phyloP scores from a whole-genome alignment of 2,113 vertebrate genomes.

The Gallinago paraguaiae region DNA sequence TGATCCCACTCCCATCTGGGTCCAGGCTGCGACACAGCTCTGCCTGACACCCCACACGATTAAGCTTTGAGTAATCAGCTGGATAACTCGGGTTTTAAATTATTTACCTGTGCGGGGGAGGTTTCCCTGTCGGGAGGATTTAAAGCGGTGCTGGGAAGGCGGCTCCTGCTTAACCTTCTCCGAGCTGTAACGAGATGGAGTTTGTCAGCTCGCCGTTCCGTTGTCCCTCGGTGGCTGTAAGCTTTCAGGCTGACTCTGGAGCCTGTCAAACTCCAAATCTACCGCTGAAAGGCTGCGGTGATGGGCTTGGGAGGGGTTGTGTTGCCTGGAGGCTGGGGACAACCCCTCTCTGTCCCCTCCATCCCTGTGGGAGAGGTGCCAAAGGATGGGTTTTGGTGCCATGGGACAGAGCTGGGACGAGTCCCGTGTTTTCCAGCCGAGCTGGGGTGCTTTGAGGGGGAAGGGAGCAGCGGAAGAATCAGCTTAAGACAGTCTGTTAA shows the following conservation, averaged over 20 bases:
- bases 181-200: not conserved
- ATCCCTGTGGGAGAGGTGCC: not conserved
- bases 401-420: not conserved
- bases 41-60: not conserved
- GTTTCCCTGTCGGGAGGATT: not conserved
- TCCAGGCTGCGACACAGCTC: not conserved
- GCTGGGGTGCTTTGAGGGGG: not conserved
- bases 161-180: not conserved
- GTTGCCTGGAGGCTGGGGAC: not conserved
- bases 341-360: not conserved
- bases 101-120: not conserved
- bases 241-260: not conserved
- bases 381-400: not conserved
- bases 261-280: not conserved
- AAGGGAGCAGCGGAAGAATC: not conserved
- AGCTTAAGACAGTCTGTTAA: not conserved
- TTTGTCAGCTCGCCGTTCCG: not conserved
- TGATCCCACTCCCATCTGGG: not conserved
- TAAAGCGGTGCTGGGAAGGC: not conserved
- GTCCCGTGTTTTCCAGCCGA: not conserved
- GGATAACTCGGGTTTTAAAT: not conserved
- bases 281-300: accelerated
- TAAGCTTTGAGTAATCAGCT: not conserved
- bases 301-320: not conserved
- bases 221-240: accelerated